These are phyloP conservation scores for Eudyptes chrysolophus DNA, from an alignment of 2,113 vertebrate species.

Conservation along the genomic window DNA sequence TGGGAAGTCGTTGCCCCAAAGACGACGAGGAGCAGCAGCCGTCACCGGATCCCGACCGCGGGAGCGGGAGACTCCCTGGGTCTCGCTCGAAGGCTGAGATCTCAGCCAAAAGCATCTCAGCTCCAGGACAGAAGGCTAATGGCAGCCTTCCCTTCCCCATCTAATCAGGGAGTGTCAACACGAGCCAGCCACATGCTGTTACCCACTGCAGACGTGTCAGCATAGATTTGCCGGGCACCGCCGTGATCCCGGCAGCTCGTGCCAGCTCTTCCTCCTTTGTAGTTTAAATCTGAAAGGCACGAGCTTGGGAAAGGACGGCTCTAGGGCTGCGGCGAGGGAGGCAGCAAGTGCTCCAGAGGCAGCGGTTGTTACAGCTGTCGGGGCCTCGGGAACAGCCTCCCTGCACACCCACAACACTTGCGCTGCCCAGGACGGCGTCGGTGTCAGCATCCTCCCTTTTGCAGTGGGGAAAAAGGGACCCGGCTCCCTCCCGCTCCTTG, in stretches of 20 bases:
- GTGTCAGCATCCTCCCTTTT: too few relatives aligned
- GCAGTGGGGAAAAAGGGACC: background rate
- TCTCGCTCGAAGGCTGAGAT: background rate
- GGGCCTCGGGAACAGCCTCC: background rate
- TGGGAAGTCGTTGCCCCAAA: background rate
- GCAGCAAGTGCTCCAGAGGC: background rate
- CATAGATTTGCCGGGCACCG: conserved; percentile 1
- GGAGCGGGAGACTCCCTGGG: background rate
- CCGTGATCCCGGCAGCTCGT: background rate
- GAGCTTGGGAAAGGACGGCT: background rate
- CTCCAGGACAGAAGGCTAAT: conserved; percentile 17
- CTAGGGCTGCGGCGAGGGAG: background rate
- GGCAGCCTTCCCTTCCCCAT: conserved; percentile 43
- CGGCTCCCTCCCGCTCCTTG: fast-evolving
- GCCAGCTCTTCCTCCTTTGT: conserved; percentile 25
- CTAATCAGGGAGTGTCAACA: background rate
- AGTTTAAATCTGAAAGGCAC: background rate
- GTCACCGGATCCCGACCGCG: fast-evolving
- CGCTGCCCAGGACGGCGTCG: fast-evolving
- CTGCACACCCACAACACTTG: fast-evolving
- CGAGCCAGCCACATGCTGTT: conserved; percentile 34
- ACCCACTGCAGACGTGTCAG: conserved; percentile 24
- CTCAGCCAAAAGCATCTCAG: background rate
- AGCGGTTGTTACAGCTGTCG: fast-evolving
- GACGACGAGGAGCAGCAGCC: background rate